Conservation (phyloP, 1,140 invertebrate genomes). For the Coptotermes formosanus region DNA sequence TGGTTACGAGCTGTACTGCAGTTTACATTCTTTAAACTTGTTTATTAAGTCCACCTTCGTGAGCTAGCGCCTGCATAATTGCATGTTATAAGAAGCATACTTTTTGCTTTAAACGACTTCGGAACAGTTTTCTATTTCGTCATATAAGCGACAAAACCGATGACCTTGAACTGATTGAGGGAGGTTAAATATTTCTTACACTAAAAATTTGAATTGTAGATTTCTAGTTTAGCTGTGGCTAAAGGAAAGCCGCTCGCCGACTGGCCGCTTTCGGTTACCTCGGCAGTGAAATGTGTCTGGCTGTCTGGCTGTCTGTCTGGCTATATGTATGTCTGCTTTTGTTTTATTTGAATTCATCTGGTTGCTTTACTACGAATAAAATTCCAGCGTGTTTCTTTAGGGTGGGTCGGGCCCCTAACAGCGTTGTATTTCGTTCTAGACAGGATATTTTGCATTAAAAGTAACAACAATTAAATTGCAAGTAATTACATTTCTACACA, state of each 20-base stretch:
- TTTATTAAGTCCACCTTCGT: not conserved
- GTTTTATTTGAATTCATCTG: not conserved
- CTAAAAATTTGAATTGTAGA: slow-evolving; percentile 17
- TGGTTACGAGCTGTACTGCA: not conserved
- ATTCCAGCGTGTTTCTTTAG: not conserved
- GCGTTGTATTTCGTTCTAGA: not conserved
- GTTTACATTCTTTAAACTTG: not conserved
- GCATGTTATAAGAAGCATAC: not conserved
- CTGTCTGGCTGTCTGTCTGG: not conserved
- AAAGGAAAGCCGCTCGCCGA: not conserved
- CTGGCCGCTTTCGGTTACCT: not conserved
- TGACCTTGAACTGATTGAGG: not conserved
- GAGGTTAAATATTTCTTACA: not conserved
- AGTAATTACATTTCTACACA: not conserved
- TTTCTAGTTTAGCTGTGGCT: not conserved
- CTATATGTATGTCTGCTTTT: not conserved
- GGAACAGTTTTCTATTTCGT: not conserved
- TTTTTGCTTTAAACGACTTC: not conserved
- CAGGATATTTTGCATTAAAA: not conserved
- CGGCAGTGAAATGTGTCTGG: not conserved
- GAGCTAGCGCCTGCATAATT: not conserved
- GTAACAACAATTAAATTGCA: not conserved
- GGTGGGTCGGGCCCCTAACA: not conserved
- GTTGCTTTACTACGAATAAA: too few species aligned
- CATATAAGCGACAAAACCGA: not conserved